Conservation (phyloP, 1,140 invertebrate species). For the Drepana arcuata region DNA sequence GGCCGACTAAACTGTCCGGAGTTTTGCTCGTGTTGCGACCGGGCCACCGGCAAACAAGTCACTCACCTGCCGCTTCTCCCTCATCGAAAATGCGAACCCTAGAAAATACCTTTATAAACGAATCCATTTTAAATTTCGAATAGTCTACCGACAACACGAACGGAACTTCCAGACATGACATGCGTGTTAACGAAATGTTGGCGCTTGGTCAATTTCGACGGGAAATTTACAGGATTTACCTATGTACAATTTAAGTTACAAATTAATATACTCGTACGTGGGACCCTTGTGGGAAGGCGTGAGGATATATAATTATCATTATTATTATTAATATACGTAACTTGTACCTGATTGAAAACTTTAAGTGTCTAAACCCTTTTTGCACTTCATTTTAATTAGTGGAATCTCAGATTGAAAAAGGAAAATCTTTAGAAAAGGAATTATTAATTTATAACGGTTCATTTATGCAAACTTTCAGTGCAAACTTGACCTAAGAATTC, state of each 20-base stretch:
- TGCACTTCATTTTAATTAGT: slow-evolving; percentile 37
- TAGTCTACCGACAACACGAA: slow-evolving; percentile 61
- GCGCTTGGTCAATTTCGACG: slow-evolving; percentile 52
- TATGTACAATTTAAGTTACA: slow-evolving; percentile 35
- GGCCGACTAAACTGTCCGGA: slow-evolving; percentile 57
- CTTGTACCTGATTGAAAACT: too few relatives aligned
- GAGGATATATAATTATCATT: too few relatives aligned
- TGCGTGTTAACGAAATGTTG: slow-evolving; percentile 62
- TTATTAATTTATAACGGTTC: slow-evolving; percentile 52
- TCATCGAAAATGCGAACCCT: slow-evolving; percentile 64
- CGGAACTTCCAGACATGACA: slow-evolving; percentile 63
- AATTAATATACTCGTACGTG: slow-evolving; percentile 45
- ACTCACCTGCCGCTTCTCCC: slow-evolving; percentile 60
- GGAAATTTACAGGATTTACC: slow-evolving; percentile 35
- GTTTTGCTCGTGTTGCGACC: slow-evolving; percentile 54
- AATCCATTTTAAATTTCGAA: slow-evolving; percentile 66
- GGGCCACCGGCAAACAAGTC: slow-evolving; percentile 63
- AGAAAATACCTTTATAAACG: slow-evolving; percentile 65
- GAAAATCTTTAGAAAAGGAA: slow-evolving; percentile 35
- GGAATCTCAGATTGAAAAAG: slow-evolving; percentile 27
- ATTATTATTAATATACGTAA: too few relatives aligned
- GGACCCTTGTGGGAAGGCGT: slow-evolving; percentile 14
- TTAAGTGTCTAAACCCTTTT: slow-evolving; percentile 19
- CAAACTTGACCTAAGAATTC: slow-evolving; percentile 67
- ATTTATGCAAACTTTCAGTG: slow-evolving; percentile 56